A percentile compares a stretch with the other conserved stretches of the same genome.
These are phyloP conservation scores for Erpornis zantholeuca DNA, from an alignment of 2,113 vertebrate genomes.

Conservation along the genomic window DNA sequence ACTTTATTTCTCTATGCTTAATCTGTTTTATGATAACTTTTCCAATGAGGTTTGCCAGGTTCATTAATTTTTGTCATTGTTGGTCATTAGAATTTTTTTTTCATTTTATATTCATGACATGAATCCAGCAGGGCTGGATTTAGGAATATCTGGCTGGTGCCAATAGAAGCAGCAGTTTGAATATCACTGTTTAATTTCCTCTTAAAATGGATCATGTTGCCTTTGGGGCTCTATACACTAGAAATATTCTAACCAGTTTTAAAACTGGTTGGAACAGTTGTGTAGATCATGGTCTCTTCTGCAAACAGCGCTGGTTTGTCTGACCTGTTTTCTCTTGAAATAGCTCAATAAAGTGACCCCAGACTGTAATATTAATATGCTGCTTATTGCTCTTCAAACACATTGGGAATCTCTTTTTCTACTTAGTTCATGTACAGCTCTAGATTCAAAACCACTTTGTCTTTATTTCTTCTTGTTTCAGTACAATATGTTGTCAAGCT, in stretches of 20 bases:
- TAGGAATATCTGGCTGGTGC: not conserved
- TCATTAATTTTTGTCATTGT: not conserved
- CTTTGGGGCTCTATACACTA: not conserved
- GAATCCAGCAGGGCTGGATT: not conserved
- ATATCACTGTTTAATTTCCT: not conserved
- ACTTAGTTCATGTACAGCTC: not conserved
- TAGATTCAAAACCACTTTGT: not conserved
- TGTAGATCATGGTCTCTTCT: not conserved
- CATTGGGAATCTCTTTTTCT: not conserved
- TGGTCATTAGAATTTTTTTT: not conserved
- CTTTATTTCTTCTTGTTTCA: not conserved
- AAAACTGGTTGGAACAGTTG: not conserved
- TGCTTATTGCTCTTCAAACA: not conserved
- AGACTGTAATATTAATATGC: not conserved
- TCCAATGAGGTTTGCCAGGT: not conserved
- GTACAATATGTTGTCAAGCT: not conserved
- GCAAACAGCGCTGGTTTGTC: not conserved
- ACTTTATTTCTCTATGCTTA: not conserved
- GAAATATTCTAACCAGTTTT: slow-evolving; percentile 11
- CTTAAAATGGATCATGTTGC: slow-evolving; percentile 5
- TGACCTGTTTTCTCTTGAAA: slow-evolving; percentile 9
- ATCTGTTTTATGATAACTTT: not conserved
- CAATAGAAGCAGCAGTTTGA: not conserved
- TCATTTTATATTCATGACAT: not conserved
- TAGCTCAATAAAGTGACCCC: not conserved